A percentile compares a stretch with the other conserved stretches of the same genome.
These are phyloP conservation scores for Epinephelus coioides DNA, from an alignment of 2,797 vertebrate species.

Conservation along the genomic window DNA sequence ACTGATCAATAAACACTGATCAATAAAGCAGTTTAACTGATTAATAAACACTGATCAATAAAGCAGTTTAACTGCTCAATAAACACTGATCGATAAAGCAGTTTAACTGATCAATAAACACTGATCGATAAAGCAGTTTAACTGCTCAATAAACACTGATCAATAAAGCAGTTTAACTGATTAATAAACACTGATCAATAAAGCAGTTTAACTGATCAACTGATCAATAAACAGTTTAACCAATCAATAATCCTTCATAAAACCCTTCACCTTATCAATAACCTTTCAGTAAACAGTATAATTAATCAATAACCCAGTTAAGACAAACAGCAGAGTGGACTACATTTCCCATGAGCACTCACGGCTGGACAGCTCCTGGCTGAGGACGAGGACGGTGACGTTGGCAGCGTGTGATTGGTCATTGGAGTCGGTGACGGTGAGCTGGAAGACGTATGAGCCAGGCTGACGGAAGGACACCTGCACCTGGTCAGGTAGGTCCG, in stretches of 20 bases:
- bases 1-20: too few species aligned
- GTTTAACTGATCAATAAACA: too few species aligned
- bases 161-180: background rate
- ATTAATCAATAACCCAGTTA: background rate
- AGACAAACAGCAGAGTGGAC: background rate
- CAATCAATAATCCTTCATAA: background rate
- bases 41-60: background rate
- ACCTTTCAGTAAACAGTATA: background rate
- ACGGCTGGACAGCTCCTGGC: constrained; percentile 86
- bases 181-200: background rate
- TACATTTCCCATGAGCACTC: constrained; percentile 71
- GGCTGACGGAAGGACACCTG: constrained; percentile 84
- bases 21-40: background rate
- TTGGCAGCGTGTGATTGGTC: constrained; percentile 73
- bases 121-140: too few species aligned
- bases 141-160: background rate
- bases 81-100: too few species aligned
- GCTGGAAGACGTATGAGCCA: constrained; percentile 88
- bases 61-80: background rate
- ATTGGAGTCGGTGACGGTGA: constrained; percentile 85
- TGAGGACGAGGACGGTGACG: constrained; percentile 88
- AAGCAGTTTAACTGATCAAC: background rate
- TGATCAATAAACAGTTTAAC: too few species aligned
- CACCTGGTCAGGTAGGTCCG: constrained; percentile 80
- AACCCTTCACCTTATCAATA: background rate